Conservation (phyloP, 2,797 vertebrate genomes). For the Amblyopsis hoosieri region DNA sequence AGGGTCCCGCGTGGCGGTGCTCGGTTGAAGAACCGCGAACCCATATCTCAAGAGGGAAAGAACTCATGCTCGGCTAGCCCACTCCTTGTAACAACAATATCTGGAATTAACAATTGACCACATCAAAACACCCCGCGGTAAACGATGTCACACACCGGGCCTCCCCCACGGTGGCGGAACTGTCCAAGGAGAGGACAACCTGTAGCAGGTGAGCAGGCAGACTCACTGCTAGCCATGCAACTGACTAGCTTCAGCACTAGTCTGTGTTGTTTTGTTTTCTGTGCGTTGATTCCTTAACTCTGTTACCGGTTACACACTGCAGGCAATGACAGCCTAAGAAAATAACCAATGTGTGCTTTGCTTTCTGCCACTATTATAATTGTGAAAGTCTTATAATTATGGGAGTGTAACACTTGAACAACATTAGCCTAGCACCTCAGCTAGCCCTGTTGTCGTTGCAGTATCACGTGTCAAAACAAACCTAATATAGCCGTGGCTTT, state of each 20-base stretch:
- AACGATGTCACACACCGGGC: conserved; percentile 89
- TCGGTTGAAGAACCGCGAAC: conserved; percentile 47
- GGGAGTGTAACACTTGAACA: too few species aligned
- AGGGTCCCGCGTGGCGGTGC: conserved; percentile 4
- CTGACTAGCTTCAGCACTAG: not conserved
- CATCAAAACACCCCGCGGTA: conserved; percentile 6
- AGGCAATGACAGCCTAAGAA: too few species aligned
- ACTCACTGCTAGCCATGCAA: conserved; percentile 3
- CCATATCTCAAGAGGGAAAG: conserved; percentile 31
- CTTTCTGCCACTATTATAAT: too few species aligned
- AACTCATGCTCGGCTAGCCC: conserved; percentile 24
- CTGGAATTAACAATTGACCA: conserved; percentile 9
- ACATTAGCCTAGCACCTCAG: not conserved
- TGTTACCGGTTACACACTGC: too few species aligned
- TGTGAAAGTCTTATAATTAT: too few species aligned
- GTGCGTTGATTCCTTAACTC: not conserved
- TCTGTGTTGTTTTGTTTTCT: conserved; percentile 4
- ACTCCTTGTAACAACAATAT: not conserved
- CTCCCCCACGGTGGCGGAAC: conserved; percentile 93
- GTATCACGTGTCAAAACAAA: conserved; percentile 77
- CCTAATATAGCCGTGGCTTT: not conserved
- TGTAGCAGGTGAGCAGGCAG: conserved; percentile 85
- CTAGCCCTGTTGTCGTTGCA: not conserved
- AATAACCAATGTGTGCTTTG: too few species aligned
- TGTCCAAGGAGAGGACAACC: conserved; percentile 94